Evolutionary conservation across 2,797 vertebrate species (phyloP), one percentile per base, ranked within the genome.

Genomic region (Melanogrammus aeglefinus): DNA sequence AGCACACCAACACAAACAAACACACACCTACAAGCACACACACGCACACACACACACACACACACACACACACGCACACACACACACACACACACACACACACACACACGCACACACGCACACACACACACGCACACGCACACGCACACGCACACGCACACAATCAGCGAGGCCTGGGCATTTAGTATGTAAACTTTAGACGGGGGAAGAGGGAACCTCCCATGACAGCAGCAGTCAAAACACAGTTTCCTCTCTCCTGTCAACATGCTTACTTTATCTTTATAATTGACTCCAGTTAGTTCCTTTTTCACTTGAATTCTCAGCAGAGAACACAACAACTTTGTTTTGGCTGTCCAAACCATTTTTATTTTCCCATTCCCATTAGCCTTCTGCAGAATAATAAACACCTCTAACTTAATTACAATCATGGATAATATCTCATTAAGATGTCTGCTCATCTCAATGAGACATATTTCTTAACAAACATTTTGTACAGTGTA

Each of bases 241-340:
- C 92, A 91, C 85, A 84, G 87, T 87, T 89, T 86, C 75, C 79
- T 88, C 88, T 84, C 87, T 87, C 81, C 88, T 88, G 90, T 92
- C 92, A 93, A 90, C 90, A 88, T 92, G 89, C 91, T 93, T 87
- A 88, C 88, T 93, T 94, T 85, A 89, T 92, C 90, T 92, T 84
- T 86, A 84, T 91, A 90, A 92, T 88, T 90, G 87, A 90, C 78
- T 88, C 75, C 80, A 79, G 79, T 87, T 85, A 79, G 74, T 75
- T 86, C 76, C 81, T 5, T 73, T n/a, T 84, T 85, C 81, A 77
- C 84, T 75, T 72, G 84, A 91, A 92, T 91, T 88, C 86, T 86
- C 86, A 85, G 76, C 82, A 86, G 83, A 88, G 89, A 89, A 87
- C 82, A 86, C 81, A 82, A 77, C 79, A 75, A 73, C 81, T 74